Base-by-base conservation (phyloP, 2,888 invertebrate species). In the Sisyra terminalis region DNA sequence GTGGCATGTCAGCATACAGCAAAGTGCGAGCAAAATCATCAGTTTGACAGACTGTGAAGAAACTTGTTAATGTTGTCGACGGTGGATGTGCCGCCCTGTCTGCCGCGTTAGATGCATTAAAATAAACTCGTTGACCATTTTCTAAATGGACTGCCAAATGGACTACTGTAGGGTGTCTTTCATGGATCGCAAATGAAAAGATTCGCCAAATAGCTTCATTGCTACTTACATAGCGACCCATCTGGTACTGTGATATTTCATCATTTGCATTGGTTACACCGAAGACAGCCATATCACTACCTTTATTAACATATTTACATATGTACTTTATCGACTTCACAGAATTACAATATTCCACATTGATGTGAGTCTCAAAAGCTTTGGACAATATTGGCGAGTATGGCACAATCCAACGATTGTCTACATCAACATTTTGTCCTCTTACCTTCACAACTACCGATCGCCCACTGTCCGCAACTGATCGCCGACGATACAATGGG, bases 281-380 rank as follows among this genome's bases (percentile, higher is more conserved):
- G n/a, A n/a, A n/a, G n/a, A n/a, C n/a, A n/a, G 58, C 55, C 56
- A 56, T 55, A 46, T 60, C 58, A 46, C 55, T 56, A 18, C 59
- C 58, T 56, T 63, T 63, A 40, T 53, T 58, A 16, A 64, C 55
- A 50, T 64, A 64, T 49, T 62, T 60, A 48, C 57, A 58, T 46
- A 63, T 53, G 65, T 57, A n/a, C n/a, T n/a, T n/a, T n/a, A n/a
- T n/a, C n/a, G n/a, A n/a, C n/a, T n/a, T n/a, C n/a, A n/a, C n/a
- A n/a, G n/a, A n/a, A n/a, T n/a, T n/a, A n/a, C n/a, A n/a, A n/a
- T n/a, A n/a, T n/a, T n/a, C n/a, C n/a, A n/a, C n/a, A n/a, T n/a
- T n/a, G n/a, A n/a, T n/a, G n/a, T n/a, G n/a, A n/a, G n/a, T n/a
- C n/a, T n/a, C 48, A 36, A 51, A 39, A n/a, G n/a, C n/a, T n/a